Base-by-base conservation (phyloP, 2,113 vertebrate species). In the Tupaia chinensis region DNA sequence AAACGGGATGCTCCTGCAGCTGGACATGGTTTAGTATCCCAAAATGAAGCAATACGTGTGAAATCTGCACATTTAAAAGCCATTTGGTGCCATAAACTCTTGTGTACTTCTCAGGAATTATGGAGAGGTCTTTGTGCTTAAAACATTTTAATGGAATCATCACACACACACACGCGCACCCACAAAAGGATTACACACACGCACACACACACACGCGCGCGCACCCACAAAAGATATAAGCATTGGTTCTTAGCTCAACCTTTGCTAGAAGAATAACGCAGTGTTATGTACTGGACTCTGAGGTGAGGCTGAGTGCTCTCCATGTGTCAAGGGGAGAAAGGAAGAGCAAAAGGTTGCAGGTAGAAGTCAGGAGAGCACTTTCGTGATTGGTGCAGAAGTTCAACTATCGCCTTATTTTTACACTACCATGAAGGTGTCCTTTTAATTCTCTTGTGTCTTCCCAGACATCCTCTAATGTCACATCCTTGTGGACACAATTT, bases 251-350 rank as follows among this genome's bases (percentile, higher is more conserved):
- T 27, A 92, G 44, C 27, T 34, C 29, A 56, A 56, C 7, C 73
- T 74, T 65, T 60, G 32, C 60, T 82, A 61, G 29, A 34, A 88
- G 86, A 69, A 54, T 69, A 58, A 19, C 12, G 3, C 22, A 14
- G 10, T 73, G 58, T 10, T 72, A 54, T 74, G 27, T 65, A 1
- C 34, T 19, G 61, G 73, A 6, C 53, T 83, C 6, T 0, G 7
- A 54, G 61, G 74, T 12, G 54, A 94, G 44, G 23, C 4, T 1
- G 58, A 66, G 56, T 14, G 5, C 10, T 73, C 11, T 81, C 74
- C 0, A 5, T 65, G 7, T 27, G 3, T 4, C 1, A n/a, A 72
- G 2, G 25, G 6, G 0, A 32, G 9, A 44, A 44, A 44, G 19
- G 60, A 86, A 22, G 70, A 13, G n/a, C 0, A 3, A 78, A 68